Conservation (phyloP, 2,797 vertebrate genomes). For the Xyrichtys novacula region DNA sequence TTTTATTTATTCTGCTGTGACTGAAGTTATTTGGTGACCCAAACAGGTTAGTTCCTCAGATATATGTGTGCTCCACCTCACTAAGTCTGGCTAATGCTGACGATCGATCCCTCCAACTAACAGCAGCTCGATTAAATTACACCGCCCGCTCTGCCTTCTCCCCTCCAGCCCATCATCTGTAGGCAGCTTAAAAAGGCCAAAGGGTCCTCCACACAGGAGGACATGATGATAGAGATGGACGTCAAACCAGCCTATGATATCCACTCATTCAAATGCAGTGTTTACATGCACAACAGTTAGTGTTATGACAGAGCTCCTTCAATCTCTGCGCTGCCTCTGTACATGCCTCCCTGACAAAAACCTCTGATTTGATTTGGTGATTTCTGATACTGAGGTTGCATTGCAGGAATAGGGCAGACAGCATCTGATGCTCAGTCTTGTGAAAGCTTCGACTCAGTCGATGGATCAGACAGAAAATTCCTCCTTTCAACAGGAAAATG, state of each 20-base stretch:
- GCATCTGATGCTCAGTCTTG: slow-evolving; percentile 15
- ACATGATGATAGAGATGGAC: slow-evolving; percentile 22
- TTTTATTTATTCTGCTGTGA: no score
- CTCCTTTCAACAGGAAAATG: background rate
- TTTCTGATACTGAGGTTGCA: slow-evolving; percentile 33
- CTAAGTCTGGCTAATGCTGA: slow-evolving; percentile 52
- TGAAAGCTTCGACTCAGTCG: slow-evolving; percentile 8
- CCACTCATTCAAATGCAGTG: slow-evolving; percentile 1
- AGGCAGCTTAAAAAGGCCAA: slow-evolving; percentile 14
- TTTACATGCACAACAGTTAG: background rate
- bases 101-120: slow-evolving; percentile 55
- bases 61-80: slow-evolving; percentile 26
- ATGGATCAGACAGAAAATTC: background rate
- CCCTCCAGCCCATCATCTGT: slow-evolving; percentile 12
- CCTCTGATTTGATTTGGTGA: slow-evolving; percentile 37
- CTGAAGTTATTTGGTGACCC: no score
- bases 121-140: slow-evolving; percentile 63
- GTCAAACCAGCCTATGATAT: background rate
- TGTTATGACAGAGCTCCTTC: slow-evolving; percentile 21
- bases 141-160: slow-evolving; percentile 14
- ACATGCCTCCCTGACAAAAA: slow-evolving; percentile 39
- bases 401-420: slow-evolving; percentile 8
- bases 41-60: no score
- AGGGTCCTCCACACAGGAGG: slow-evolving; percentile 20
- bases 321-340: slow-evolving; percentile 33